Evolutionary conservation across 1,140 invertebrate species (phyloP), one percentile per base, ranked within the genome.

Genomic region (Drosophila pandora): DNA sequence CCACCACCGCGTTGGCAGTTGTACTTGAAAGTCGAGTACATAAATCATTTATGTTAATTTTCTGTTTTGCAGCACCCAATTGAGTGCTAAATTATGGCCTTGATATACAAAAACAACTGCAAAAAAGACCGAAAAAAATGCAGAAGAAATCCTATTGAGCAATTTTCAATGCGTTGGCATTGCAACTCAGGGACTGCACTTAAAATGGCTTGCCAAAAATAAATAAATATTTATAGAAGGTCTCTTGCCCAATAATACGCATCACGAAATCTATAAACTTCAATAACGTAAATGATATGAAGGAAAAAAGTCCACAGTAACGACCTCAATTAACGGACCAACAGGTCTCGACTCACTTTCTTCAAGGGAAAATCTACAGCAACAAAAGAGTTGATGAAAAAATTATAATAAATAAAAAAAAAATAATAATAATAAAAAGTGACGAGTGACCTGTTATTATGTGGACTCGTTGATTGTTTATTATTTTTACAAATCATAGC

Each of bases 121-220:
- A 10, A 9, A 12, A 12, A n/a, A 3, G 12, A 2, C 2, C 2
- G 23, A 5, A 3, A 21, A 43, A 49, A 58, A 45, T 64, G 72
- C 65, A 54, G 52, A 63, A 23, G 76, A 56, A 80, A 70, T 69
- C 67, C 52, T 64, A 80, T 84, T 85, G 67, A 64, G 50, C 57
- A 77, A 87, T 69, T 69, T 57, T 49, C 65, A 69, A 69, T 57
- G 65, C 63, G 63, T 69, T 69, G 65, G 65, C 65, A 69, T 69
- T 81, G 80, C 80, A 85, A 72, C 74, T 80, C 80, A 85, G 80
- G 81, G 81, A 56, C 81, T 84, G 81, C 75, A 57, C 54, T 83
- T 37, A 28, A 58, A 72, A 78, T 53, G 52, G 69, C 45, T 76
- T 68, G 80, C 81, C 65, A 79, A 85, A 83, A 76, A 60, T 47